phyloP scores from a whole-genome alignment of 2,797 vertebrate species.

The Apogon talboti region DNA sequence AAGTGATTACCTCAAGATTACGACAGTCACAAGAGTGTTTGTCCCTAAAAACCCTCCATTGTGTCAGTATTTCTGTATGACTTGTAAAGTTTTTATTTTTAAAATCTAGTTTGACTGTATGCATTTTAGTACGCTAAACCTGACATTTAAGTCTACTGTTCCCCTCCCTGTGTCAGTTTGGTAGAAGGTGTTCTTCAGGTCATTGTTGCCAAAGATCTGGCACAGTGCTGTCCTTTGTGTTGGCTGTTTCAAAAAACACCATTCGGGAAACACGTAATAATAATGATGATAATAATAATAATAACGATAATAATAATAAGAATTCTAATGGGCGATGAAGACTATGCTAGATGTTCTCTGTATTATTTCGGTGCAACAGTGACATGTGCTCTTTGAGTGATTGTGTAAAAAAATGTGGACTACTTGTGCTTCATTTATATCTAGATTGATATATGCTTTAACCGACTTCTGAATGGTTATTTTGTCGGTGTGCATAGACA shows the following conservation, averaged over 20 bases:
- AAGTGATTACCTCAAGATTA: slow-evolving; percentile 69
- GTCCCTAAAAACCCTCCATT: slow-evolving; percentile 31
- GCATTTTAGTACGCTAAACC: slow-evolving; percentile 48
- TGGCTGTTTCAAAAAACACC: slow-evolving; percentile 49
- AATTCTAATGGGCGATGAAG: slow-evolving; percentile 41
- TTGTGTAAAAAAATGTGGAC: slow-evolving; percentile 63
- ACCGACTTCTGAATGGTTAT: slow-evolving; percentile 67
- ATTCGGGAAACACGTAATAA: slow-evolving; percentile 40
- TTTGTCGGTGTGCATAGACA: slow-evolving; percentile 54
- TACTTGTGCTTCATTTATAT: slow-evolving; percentile 65
- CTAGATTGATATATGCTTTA: slow-evolving; percentile 62
- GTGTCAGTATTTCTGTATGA: slow-evolving; percentile 58
- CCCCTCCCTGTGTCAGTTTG: slow-evolving; percentile 40
- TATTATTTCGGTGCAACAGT: slow-evolving; percentile 72
- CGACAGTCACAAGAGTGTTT: slow-evolving; percentile 37
- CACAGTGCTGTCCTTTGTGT: slow-evolving; percentile 59
- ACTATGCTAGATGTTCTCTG: slow-evolving; percentile 71
- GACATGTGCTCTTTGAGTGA: slow-evolving; percentile 69
- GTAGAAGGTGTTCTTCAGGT: slow-evolving; percentile 57
- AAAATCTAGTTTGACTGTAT: slow-evolving; percentile 34
- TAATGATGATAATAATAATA: slow-evolving; percentile 3
- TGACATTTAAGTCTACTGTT: slow-evolving; percentile 38
- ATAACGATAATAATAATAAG: slow-evolving; percentile 20
- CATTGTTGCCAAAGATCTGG: slow-evolving; percentile 54
- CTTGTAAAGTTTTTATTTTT: slow-evolving; percentile 41